Base-by-base conservation (phyloP, 2,888 invertebrate genomes). In the Sussaba pulchella region DNA sequence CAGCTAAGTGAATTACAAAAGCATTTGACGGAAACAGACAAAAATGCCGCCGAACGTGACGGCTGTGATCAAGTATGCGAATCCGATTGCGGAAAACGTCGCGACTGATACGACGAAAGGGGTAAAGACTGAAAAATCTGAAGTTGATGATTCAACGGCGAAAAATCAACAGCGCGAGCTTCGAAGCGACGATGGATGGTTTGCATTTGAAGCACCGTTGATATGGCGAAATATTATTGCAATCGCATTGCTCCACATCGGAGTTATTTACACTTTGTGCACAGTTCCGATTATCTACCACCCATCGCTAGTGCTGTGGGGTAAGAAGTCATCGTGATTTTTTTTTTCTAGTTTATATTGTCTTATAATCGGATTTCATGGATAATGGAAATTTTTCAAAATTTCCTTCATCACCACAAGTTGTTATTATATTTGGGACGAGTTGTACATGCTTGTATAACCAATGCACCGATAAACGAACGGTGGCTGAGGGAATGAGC, bases 141-240 rank as follows among this genome's bases (percentile, higher is more conserved):
- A 50, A 19, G 19, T 0, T 19, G 19, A 8, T 4, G 4, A 9
- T 26, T 24, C 26, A 0, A 10, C 17, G 10, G 43, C n/a, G 9
- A 31, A 59, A 31, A 54, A 24, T 36, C 8, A 41, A 21, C 10
- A 45, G 12, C 1, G 17, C 3, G 19, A 76, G 21, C n/a, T 24
- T 26, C 17, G 26, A 8, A 17, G 26, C 1, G 9, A 19, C 5
- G 19, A 57, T 0, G 50, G 43, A 47, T 72, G 63, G 76, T 86
- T 88, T 75, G 70, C 94, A 2, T 95, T 95, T 77, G 87, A 93
- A 50, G 94, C 95, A 0, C 93, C 94, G 0, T 91, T 95, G 5
- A 93, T 94, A 84, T 95, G 95, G 95, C 90, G 89, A 24, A 95
- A 94, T 85, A 92, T 94, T n/a, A 92, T 94, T 54, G 87, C 91